A percentile compares a stretch with the other conserved stretches of the same genome.
These are phyloP conservation scores for Adelges cooleyi DNA, from an alignment of 1,140 invertebrate species.

Conservation along the genomic window DNA sequence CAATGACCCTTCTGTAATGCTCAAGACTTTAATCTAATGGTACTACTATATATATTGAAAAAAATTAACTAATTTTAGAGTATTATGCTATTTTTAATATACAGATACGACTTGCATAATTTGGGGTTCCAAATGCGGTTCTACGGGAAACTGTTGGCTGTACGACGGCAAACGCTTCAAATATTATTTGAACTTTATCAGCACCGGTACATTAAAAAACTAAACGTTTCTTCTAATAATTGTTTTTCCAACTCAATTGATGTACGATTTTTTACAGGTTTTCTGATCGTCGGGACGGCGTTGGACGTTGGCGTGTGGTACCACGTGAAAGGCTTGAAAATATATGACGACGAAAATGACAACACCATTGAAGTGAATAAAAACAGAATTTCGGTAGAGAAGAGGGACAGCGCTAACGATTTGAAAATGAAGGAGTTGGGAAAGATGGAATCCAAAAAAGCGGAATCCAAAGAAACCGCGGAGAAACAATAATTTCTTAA, in stretches of 20 bases:
- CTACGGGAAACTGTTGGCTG: constrained; percentile 51
- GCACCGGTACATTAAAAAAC: constrained; percentile 45
- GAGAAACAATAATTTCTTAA: too few species aligned
- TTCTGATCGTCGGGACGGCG: constrained; percentile 49
- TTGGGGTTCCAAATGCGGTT: constrained; percentile 28
- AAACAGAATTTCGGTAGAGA: too few species aligned
- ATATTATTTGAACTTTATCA: constrained; percentile 54
- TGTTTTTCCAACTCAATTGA: background rate
- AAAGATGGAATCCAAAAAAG: too few species aligned
- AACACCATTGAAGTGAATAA: too few species aligned
- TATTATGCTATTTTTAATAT: too few species aligned
- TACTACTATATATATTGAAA: too few species aligned
- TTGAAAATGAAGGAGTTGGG: too few species aligned
- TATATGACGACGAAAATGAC: constrained; percentile 50
- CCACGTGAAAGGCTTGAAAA: constrained; percentile 54
- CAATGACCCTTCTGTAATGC: too few species aligned
- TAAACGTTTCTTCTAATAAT: background rate
- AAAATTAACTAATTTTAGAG: too few species aligned
- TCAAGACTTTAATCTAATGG: too few species aligned
- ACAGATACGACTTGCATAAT: constrained; percentile 28
- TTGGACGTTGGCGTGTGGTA: constrained; percentile 57
- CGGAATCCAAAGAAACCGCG: too few species aligned
- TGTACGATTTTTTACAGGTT: constrained; percentile 38
- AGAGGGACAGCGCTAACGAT: too few species aligned
- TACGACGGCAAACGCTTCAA: constrained; percentile 54